Evolutionary conservation across 1,140 invertebrate species (phyloP).

Genomic region (Meloidogyne floridensis): DNA sequence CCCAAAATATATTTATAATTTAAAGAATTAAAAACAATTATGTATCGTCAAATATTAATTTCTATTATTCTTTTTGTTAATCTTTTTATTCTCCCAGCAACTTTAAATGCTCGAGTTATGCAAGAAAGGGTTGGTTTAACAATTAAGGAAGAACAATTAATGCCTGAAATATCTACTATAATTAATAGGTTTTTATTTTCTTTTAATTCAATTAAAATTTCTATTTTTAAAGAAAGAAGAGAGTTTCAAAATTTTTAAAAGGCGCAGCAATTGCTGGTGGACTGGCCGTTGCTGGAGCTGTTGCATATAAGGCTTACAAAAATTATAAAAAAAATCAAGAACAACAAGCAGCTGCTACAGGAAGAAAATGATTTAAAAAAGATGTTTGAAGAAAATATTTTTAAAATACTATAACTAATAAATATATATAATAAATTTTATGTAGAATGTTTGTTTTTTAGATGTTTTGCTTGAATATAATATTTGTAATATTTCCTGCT

Average conservation of each 20-base stretch:
- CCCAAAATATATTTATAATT: too few relatives aligned
- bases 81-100: neutral
- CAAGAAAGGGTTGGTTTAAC: neutral
- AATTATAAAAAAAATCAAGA: neutral
- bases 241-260: neutral
- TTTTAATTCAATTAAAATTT: neutral
- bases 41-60: neutral
- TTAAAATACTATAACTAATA: too few relatives aligned
- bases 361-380: neutral
- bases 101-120: neutral
- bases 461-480: too few relatives aligned
- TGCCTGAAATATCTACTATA: neutral
- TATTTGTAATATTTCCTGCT: too few relatives aligned
- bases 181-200: neutral
- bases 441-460: too few relatives aligned
- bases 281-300: neutral
- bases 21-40: neutral
- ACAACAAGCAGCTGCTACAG: neutral
- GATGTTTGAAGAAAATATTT: neutral
- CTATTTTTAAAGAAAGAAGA: neutral
- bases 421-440: too few relatives aligned
- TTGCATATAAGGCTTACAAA: neutral
- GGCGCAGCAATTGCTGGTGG: neutral
- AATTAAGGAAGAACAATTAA: neutral
- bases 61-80: neutral